phyloP scores from a whole-genome alignment of 2,797 vertebrate species.

The Chaenodraco wilsoni region DNA sequence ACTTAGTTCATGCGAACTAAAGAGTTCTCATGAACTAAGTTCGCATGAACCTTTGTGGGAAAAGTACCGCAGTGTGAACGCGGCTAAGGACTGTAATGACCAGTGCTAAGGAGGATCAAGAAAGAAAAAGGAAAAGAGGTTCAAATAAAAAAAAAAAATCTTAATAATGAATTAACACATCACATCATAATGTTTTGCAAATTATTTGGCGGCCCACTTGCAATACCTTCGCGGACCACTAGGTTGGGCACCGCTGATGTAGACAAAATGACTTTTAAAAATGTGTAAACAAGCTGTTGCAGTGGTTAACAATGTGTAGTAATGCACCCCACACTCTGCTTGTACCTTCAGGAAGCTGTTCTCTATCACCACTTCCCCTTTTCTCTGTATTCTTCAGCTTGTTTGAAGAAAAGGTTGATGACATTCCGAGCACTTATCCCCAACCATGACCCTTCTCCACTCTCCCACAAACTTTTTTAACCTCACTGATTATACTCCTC shows the following conservation, averaged over 20 bases:
- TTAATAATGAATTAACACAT: too few relatives aligned
- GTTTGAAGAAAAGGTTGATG: slow-evolving; percentile 51
- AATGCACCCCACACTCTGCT: slow-evolving; percentile 23
- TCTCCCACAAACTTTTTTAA: slow-evolving; percentile 67
- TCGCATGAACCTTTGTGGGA: too few relatives aligned
- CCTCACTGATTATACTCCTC: slow-evolving; percentile 57
- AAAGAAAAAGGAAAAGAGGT: too few relatives aligned
- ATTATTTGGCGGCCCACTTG: too few relatives aligned
- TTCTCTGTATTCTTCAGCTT: slow-evolving; percentile 40
- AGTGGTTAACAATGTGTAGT: slow-evolving; percentile 12
- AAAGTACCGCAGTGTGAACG: too few relatives aligned
- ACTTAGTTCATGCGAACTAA: too few relatives aligned
- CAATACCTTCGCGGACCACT: too few relatives aligned
- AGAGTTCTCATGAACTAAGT: too few relatives aligned
- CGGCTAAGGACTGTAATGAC: too few relatives aligned
- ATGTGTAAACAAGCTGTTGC: slow-evolving; percentile 22
- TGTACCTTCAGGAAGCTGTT: slow-evolving; percentile 31
- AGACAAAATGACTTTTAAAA: slow-evolving; percentile 25
- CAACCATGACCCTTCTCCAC: slow-evolving; percentile 46
- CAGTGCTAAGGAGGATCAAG: too few relatives aligned
- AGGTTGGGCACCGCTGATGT: background rate
- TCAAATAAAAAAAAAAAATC: too few relatives aligned
- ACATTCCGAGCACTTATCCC: slow-evolving; percentile 49
- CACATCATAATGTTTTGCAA: too few relatives aligned
- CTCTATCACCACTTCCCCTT: slow-evolving; percentile 11